Evolutionary conservation across 2,888 invertebrate genomes (phyloP).

Genomic region (Xestia sexstrigata): DNA sequence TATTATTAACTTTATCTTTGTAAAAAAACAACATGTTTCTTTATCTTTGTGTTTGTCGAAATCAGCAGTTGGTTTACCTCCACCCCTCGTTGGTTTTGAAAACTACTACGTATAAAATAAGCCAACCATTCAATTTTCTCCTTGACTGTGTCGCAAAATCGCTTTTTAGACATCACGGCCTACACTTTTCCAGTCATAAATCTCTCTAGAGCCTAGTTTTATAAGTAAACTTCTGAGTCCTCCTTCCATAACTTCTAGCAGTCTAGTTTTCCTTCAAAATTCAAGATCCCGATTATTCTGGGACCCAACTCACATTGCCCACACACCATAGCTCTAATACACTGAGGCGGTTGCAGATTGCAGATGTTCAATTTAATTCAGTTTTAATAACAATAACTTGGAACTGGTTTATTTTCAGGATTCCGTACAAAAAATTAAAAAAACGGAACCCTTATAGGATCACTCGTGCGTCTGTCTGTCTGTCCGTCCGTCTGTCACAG

Average conservation of each 20-base stretch:
- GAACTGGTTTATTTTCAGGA: neutral
- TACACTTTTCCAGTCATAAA: neutral
- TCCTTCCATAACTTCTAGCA: neutral
- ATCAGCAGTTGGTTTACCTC: neutral
- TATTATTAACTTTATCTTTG: neutral
- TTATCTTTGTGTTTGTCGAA: neutral
- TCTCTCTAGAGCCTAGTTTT: neutral
- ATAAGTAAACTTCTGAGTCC: neutral
- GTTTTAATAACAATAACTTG: neutral
- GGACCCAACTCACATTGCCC: neutral
- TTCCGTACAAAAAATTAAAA: too few species aligned
- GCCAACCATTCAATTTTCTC: neutral
- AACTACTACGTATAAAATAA: neutral
- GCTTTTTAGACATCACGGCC: constrained; percentile 1
- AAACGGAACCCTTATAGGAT: too few species aligned
- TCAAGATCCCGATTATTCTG: neutral
- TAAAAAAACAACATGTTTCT: too few species aligned
- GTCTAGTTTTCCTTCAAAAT: neutral
- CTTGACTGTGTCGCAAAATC: neutral
- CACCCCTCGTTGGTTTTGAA: constrained; percentile 7
- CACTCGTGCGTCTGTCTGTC: too few species aligned
- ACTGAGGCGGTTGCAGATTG: neutral
- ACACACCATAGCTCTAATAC: neutral
- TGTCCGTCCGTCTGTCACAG: too few species aligned
- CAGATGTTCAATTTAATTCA: neutral